These are phyloP conservation scores for Sylvicapra grimmia DNA, from an alignment of 2,113 vertebrate genomes.

Conservation along the genomic window DNA sequence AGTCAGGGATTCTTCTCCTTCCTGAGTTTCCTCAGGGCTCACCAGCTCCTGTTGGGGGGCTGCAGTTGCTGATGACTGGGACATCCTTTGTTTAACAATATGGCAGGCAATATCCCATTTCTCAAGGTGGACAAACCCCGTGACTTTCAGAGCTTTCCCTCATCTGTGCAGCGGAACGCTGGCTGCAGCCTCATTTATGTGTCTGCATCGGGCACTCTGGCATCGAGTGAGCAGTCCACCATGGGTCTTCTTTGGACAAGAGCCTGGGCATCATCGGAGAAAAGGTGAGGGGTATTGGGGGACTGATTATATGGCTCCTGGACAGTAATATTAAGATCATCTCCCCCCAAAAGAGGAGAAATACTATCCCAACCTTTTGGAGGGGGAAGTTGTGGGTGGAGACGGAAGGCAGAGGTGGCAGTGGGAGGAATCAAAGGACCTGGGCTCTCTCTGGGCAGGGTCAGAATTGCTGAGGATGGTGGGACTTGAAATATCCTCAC, in stretches of 20 bases:
- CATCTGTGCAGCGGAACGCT: background rate
- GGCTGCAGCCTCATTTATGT: background rate
- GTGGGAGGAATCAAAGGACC: background rate
- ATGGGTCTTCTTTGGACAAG: background rate
- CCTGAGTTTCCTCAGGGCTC: background rate
- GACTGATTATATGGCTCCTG: background rate
- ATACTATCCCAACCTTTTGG: background rate
- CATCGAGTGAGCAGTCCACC: background rate
- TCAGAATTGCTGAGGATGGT: background rate
- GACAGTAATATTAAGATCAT: background rate
- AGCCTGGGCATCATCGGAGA: background rate
- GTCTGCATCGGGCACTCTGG: background rate
- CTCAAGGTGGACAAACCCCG: background rate
- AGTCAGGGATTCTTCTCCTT: background rate
- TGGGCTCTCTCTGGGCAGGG: background rate
- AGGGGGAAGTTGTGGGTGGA: background rate
- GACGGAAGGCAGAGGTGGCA: background rate
- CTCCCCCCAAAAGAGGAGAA: background rate
- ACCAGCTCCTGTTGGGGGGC: background rate
- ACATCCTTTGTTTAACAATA: background rate
- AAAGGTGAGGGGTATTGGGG: background rate
- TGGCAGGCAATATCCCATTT: background rate
- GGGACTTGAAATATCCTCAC: background rate
- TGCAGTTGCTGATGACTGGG: background rate
- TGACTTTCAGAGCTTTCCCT: background rate